Conservation (phyloP, 2,113 vertebrate genomes). For the Ciconia maguari region DNA sequence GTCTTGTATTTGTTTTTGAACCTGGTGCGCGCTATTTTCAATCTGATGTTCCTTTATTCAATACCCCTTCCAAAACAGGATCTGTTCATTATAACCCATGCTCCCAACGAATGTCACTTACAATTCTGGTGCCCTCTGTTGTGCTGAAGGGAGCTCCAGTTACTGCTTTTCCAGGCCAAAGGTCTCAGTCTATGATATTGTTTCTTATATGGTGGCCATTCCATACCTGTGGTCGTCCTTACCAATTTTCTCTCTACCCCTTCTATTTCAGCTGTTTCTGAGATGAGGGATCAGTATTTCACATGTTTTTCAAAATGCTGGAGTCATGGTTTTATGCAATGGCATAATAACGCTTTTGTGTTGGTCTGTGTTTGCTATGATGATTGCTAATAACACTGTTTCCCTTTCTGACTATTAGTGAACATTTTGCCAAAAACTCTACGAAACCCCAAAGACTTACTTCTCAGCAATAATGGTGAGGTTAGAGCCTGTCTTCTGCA, state of each 20-base stretch:
- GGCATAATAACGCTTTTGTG: background rate
- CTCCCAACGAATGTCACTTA: rapidly evolving
- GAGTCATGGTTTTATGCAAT: background rate
- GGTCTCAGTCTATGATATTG: background rate
- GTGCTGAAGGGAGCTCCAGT: background rate
- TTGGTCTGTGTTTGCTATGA: background rate
- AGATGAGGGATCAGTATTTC: background rate
- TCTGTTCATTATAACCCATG: background rate
- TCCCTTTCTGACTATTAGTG: background rate
- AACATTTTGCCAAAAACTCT: background rate
- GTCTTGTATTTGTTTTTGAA: background rate
- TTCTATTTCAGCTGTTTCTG: background rate
- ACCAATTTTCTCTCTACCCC: background rate
- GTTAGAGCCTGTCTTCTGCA: background rate
- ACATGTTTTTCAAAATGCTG: background rate
- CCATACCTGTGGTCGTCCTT: background rate
- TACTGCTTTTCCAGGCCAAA: background rate
- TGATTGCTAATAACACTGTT: rapidly evolving
- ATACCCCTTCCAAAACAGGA: background rate
- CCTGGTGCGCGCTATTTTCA: rapidly evolving
- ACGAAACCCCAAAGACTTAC: background rate
- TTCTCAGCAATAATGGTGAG: background rate
- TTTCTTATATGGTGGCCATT: background rate
- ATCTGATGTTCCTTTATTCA: background rate
- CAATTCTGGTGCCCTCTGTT: background rate